Evolutionary conservation across 2,113 vertebrate genomes (phyloP), one percentile per base, ranked within the genome.

Genomic region (Hypocryptadius cinnamomeus): DNA sequence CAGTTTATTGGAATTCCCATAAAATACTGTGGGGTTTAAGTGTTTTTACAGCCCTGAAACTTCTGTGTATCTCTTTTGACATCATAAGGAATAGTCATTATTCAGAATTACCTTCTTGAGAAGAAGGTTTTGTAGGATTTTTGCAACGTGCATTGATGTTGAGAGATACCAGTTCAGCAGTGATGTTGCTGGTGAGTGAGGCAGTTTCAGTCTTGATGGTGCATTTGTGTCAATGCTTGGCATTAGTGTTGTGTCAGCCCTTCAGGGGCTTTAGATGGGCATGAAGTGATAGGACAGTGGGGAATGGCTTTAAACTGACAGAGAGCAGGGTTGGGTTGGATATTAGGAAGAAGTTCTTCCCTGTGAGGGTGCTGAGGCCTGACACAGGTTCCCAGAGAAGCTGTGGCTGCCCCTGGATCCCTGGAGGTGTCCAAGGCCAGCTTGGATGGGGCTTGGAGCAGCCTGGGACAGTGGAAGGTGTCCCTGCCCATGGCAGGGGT

Each of bases 361-460:
- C 30, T 68, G 14, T 25, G 60, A 51, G 24, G 5, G 4, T 39
- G 37, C 0, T 0, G 2, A 59, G 4, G 2, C 24, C n/a, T 54
- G 69, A n/a, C 47, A 27, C 40, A 74, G 69, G n/a, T 0, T 47
- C 33, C 28, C 51, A 73, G 51, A 45, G 69, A 2, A 51, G 60
- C 60, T 66, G 39, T 21, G n/a, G 11, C 13, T 74, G 24, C 30
- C 0, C 28, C 24, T 59, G 57, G n/a, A 60, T 15, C 45, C 61
- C 30, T 82, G 61, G n/a, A 1, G 40, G 8, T 47, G 61, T 2
- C 5, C 69, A 7, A 35, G 53, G 14, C 39, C 39, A 40, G 39
- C 20, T 0, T 82, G 70, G 54, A 27, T 0, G 0, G 53, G 45
- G n/a, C 30, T 68, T 53, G 45, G 78, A 81, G 45, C 13, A 39